phyloP scores from a whole-genome alignment of 2,113 vertebrate genomes.

The Cyprinodon brontotheroides region DNA sequence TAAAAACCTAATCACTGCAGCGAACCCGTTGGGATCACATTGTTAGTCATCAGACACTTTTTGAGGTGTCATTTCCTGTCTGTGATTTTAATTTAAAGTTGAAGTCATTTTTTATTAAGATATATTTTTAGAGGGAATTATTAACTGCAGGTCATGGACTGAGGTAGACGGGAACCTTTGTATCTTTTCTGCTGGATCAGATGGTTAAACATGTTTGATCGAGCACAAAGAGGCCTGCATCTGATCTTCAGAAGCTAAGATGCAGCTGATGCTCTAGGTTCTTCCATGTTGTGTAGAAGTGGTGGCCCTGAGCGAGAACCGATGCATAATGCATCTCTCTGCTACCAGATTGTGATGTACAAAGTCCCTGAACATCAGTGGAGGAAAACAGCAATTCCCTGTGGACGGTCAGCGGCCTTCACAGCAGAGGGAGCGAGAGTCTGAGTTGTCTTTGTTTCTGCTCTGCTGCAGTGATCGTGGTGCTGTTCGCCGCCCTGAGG shows the following conservation, averaged over 20 bases:
- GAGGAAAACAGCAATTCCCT: conserved; percentile 46
- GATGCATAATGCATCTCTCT: conserved; percentile 57
- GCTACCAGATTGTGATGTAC: conserved; percentile 41
- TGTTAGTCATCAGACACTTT: too few relatives aligned
- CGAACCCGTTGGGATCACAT: too few relatives aligned
- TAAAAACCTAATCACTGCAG: too few relatives aligned
- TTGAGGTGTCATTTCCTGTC: too few relatives aligned
- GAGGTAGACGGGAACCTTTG: background rate
- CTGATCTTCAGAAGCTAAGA: conserved; percentile 1
- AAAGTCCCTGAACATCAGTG: conserved; percentile 66
- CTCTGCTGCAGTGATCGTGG: conserved; percentile 86
- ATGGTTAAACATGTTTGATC: background rate
- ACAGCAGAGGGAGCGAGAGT: conserved; percentile 33
- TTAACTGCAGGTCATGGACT: background rate
- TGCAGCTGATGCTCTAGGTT: background rate
- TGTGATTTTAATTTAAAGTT: too few relatives aligned
- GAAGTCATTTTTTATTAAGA: too few relatives aligned
- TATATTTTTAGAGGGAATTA: too few relatives aligned
- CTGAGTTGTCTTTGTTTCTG: conserved; percentile 24
- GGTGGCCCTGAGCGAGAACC: conserved; percentile 28
- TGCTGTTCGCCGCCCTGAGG: conserved; percentile 90
- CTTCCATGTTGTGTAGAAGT: conserved; percentile 38
- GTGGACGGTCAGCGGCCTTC: conserved; percentile 37
- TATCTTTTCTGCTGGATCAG: too few relatives aligned
- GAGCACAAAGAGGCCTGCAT: background rate